Base-by-base conservation (phyloP, 1,140 invertebrate species). In the Gonatopus flavifemur region DNA sequence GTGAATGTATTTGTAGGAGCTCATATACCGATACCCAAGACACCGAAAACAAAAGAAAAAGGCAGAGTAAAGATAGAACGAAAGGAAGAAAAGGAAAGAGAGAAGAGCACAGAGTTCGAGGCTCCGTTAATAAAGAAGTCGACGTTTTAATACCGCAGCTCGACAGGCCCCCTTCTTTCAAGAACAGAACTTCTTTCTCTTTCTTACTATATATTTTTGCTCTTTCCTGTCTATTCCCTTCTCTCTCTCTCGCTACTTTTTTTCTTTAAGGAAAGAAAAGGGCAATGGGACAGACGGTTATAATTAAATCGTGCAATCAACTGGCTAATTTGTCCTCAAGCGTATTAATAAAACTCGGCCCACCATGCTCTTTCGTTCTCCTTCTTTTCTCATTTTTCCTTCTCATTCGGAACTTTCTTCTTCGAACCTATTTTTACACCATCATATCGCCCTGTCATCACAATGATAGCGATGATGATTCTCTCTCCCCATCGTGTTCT, bases 261-360 rank as follows among this genome's bases (percentile, higher is more conserved):
- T 36, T 12, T 36, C 9, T 10, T 7, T 36, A n/a, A n/a, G n/a
- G n/a, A n/a, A n/a, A n/a, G n/a, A 62, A 54, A 66, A 55, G 52
- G 62, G 55, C 47, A 55, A 51, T 57, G 54, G 47, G 33, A 49
- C 40, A 38, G 38, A 50, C 57, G 54, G 62, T 70, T 71, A 67
- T 74, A 75, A 75, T 75, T 75, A 74, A 74, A 72, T 74, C 67
- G 72, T 69, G 69, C 70, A 74, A 74, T 75, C 70, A 69, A 68
- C 58, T 62, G 65, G 59, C 69, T 74, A 75, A 74, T 75, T 75
- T 75, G 72, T 75, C 72, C 70, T 71, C 70, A 70, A 75, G 70
- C 70, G 67, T 73, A 74, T 74, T 74, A 75, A 75, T 73, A 73
- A 73, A 70, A 64, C 60, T 53, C 69, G 51, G 62, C 69, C 68